phyloP scores from a whole-genome alignment of 2,888 invertebrate genomes.

The Tupiocoris notatus region DNA sequence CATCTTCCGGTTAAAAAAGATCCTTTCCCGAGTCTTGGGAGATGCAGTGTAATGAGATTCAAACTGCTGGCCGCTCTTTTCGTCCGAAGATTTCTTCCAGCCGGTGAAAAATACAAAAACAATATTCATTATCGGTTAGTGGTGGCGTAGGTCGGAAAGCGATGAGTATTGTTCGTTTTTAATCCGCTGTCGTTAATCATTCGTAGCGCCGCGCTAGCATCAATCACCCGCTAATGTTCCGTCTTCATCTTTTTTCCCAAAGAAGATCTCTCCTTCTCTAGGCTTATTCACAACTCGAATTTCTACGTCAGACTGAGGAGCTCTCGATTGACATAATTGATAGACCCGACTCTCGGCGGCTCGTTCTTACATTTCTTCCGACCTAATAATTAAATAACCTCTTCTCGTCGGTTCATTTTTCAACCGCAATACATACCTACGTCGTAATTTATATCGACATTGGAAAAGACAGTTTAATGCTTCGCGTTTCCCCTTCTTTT shows the following conservation, averaged over 20 bases:
- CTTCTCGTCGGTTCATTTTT: slow-evolving; percentile 18
- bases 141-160: background rate
- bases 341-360: background rate
- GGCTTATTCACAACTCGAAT: background rate
- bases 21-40: background rate
- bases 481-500: too few species aligned
- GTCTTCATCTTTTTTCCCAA: background rate
- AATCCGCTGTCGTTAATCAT: slow-evolving; percentile 22
- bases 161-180: slow-evolving; percentile 20
- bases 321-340: slow-evolving; percentile 22
- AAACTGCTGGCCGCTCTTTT: background rate
- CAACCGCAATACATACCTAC: background rate
- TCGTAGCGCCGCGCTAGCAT: background rate
- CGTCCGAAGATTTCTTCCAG: background rate
- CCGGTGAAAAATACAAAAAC: background rate
- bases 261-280: background rate
- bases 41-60: slow-evolving; percentile 6
- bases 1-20: background rate
- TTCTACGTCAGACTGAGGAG: background rate
- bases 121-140: slow-evolving; percentile 10
- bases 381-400: slow-evolving; percentile 11
- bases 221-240: slow-evolving; percentile 25
- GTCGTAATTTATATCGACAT: slow-evolving; percentile 8
- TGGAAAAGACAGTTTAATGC: slow-evolving; percentile 6
- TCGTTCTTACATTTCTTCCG: too few species aligned